phyloP scores from a whole-genome alignment of 2,888 invertebrate genomes.

The Lottia gigantea region DNA sequence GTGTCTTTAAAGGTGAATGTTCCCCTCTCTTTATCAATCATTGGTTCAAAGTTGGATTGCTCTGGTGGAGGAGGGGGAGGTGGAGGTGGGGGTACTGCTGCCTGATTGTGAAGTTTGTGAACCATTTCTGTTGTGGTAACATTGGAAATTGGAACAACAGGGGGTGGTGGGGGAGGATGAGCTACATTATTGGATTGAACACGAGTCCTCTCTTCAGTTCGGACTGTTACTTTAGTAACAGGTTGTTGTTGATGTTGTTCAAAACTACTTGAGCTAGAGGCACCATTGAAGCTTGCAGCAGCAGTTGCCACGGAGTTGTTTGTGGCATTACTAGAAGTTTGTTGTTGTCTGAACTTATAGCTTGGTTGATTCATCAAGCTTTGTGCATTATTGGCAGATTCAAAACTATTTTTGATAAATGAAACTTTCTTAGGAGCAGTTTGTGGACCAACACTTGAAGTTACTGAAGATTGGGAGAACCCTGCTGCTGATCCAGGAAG shows the following conservation, averaged over 20 bases:
- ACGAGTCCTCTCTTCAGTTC: constrained; percentile 23
- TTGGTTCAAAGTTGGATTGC: constrained; percentile 24
- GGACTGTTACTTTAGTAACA: constrained; percentile 18
- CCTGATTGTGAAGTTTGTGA: constrained; percentile 32
- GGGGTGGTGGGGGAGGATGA: constrained; percentile 26
- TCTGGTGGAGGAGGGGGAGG: constrained; percentile 79
- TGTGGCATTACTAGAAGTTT: not conserved
- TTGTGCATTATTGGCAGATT: not conserved
- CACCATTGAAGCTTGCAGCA: not conserved
- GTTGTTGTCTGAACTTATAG: not conserved
- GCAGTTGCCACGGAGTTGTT: not conserved
- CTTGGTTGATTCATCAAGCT: constrained; percentile 4
- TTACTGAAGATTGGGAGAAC: not conserved
- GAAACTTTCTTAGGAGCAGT: constrained; percentile 28
- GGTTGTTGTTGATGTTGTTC: not conserved
- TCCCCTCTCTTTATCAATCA: constrained; percentile 46
- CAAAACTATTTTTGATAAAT: constrained; percentile 34
- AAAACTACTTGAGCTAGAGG: not conserved
- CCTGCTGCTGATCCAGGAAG: not conserved
- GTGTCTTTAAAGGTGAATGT: constrained; percentile 71
- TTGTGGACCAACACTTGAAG: not conserved
- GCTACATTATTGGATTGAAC: constrained; percentile 28
- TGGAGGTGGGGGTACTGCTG: constrained; percentile 40
- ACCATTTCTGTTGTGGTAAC: not conserved
- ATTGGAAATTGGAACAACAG: not conserved